Evolutionary conservation across 2,113 vertebrate species (phyloP).

Genomic region (Ictalurus furcatus): DNA sequence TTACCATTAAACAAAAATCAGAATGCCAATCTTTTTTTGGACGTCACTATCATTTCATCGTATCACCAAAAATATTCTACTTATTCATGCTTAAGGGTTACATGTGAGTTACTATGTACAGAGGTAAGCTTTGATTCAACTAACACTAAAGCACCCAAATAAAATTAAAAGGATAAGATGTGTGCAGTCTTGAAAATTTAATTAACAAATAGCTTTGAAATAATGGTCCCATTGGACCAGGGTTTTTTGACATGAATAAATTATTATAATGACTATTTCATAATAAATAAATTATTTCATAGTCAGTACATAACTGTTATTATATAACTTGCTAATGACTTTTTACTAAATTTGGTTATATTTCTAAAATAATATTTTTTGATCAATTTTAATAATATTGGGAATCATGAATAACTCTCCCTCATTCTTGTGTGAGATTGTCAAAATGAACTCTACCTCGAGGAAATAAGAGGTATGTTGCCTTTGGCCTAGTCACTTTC

Average conservation of each 20-base stretch:
- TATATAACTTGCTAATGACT: not conserved
- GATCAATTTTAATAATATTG: no score
- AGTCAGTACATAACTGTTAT: not conserved
- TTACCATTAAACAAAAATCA: not conserved
- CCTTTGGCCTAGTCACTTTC: not conserved
- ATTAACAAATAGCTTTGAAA: not conserved
- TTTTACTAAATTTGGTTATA: no score
- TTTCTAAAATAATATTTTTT: no score
- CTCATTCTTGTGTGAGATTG: not conserved
- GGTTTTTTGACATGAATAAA: not conserved
- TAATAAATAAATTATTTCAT: not conserved
- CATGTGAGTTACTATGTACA: not conserved
- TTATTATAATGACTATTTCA: no score
- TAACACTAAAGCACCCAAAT: not conserved
- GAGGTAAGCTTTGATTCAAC: not conserved
- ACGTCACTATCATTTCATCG: not conserved
- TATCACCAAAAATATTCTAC: not conserved
- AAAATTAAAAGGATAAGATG: not conserved
- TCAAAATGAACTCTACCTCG: not conserved
- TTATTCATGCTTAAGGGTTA: not conserved
- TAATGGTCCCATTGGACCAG: not conserved
- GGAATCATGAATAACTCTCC: no score
- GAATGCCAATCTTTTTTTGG: not conserved
- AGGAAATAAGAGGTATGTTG: not conserved
- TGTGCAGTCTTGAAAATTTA: not conserved